Evolutionary conservation across 2,113 vertebrate genomes (phyloP), one percentile per base, ranked within the genome.

Genomic region (Suncus etruscus): DNA sequence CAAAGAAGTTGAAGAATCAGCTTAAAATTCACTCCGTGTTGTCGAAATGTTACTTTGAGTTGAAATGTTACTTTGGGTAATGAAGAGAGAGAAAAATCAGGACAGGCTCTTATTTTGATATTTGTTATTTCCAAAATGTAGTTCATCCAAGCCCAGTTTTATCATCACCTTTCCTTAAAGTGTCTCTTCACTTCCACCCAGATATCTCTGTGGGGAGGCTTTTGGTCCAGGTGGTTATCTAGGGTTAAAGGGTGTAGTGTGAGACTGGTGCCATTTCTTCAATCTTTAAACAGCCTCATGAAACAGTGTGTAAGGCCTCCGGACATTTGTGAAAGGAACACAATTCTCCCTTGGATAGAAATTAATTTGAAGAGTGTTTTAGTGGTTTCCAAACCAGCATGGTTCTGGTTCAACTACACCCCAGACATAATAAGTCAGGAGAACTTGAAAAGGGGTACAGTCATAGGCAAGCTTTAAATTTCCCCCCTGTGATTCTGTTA

Each of bases 31-130:
- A 58, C 61, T 88, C 24, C 7, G 65, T 70, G n/a, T 25, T 39
- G 39, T 39, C 39, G 39, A 39, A 39, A 39, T 61, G n/a, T 76
- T 89, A 69, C 92, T 84, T 63, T 90, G 86, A 76, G 47, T 79
- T 86, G 76, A 83, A 87, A 91, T 90, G 69, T 93, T 92, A 86
- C 90, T 95, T 95, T 92, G 68, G 73, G 54, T 24, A 90, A 86
- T 12, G 61, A 27, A 16, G 39, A 88, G 78, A 92, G 58, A 39
- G 68, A 75, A 70, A 39, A 90, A 51, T 32, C n/a, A 75, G 69
- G 14, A 45, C 8, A 24, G 6, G 24, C 25, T 45, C 39, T 3
- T 84, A 54, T 80, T 83, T 79, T 80, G 68, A 27, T 47, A 51
- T 16, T 9, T 81, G 66, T 20, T 82, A 18, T 91, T 86, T 29